Percentiles rank a stretch among this genome's conserved stretches.
These are phyloP conservation scores for Antedon mediterranea DNA, from an alignment of 53 echinoderm and acorn worm genomes.

Conservation along the genomic window DNA sequence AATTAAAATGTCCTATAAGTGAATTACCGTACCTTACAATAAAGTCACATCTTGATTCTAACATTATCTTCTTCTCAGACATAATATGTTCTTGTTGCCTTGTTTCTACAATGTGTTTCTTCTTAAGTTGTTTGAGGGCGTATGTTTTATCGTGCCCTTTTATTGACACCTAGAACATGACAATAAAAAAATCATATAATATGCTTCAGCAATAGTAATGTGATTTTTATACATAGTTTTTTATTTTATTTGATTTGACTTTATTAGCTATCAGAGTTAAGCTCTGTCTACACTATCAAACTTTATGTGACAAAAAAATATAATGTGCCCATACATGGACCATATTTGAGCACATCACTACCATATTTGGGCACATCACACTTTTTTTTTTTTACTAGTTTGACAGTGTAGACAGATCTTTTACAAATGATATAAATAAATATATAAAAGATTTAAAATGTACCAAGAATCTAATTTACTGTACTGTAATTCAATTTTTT, in stretches of 20 bases:
- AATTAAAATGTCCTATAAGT: too few relatives aligned
- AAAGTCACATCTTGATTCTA: constrained; percentile 89
- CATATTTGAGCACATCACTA: too few relatives aligned
- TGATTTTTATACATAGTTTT: background rate
- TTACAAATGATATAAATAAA: background rate
- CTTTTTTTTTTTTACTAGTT: too few relatives aligned
- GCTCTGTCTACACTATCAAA: too few relatives aligned
- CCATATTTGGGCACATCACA: too few relatives aligned
- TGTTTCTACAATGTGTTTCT: constrained; percentile 96
- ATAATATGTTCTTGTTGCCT: constrained; percentile 99
- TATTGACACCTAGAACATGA: constrained; percentile 48
- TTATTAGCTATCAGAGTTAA: too few relatives aligned
- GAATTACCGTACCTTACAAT: constrained; percentile 69
- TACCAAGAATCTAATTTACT: too few relatives aligned
- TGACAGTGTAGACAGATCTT: too few relatives aligned
- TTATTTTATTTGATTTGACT: background rate
- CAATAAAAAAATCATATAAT: background rate
- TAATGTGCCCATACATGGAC: too few relatives aligned
- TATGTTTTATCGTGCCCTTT: constrained; percentile 70
- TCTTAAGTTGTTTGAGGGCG: constrained; percentile 96
- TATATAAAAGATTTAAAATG: background rate
- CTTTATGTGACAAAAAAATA: too few relatives aligned
- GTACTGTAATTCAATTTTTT: too few relatives aligned
- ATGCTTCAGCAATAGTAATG: background rate
- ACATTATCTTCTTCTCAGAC: constrained; percentile 99